phyloP scores from a whole-genome alignment of 2,888 invertebrate genomes.

The Sphinx pinastri region DNA sequence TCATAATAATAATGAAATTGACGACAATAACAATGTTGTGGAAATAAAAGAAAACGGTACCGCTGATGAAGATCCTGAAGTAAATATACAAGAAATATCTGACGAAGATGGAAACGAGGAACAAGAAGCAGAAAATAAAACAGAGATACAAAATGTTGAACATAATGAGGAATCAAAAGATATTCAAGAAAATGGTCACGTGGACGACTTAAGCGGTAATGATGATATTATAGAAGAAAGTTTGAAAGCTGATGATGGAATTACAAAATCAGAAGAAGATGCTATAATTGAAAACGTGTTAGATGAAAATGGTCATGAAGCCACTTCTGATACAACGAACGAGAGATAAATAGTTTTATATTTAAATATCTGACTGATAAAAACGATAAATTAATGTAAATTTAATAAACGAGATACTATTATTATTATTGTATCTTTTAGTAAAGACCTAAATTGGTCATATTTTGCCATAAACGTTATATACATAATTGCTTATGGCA shows the following conservation, averaged over 20 bases:
- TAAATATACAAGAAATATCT: conserved; percentile 1
- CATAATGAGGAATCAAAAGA: background rate
- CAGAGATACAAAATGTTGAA: background rate
- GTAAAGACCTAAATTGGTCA: too few species aligned
- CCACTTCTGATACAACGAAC: conserved; percentile 44
- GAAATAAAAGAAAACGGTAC: background rate
- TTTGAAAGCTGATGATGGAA: conserved; percentile 38
- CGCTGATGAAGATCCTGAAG: background rate
- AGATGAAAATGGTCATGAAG: conserved; percentile 46
- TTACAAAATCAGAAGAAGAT: conserved; percentile 41
- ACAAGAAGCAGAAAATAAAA: background rate
- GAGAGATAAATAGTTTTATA: conserved; percentile 43
- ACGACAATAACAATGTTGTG: background rate
- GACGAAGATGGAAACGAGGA: background rate
- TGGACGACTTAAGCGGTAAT: conserved; percentile 10
- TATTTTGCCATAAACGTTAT: too few species aligned
- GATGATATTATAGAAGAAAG: conserved; percentile 43
- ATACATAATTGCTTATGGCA: too few species aligned
- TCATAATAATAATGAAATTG: conserved; percentile 33
- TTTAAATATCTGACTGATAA: conserved; percentile 9
- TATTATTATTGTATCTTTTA: background rate
- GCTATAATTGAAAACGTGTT: conserved; percentile 51
- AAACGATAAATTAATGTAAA: background rate
- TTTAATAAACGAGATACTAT: background rate
- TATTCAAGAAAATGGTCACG: background rate